Conservation (phyloP, 2,797 vertebrate genomes). For the Liasis olivaceus region DNA sequence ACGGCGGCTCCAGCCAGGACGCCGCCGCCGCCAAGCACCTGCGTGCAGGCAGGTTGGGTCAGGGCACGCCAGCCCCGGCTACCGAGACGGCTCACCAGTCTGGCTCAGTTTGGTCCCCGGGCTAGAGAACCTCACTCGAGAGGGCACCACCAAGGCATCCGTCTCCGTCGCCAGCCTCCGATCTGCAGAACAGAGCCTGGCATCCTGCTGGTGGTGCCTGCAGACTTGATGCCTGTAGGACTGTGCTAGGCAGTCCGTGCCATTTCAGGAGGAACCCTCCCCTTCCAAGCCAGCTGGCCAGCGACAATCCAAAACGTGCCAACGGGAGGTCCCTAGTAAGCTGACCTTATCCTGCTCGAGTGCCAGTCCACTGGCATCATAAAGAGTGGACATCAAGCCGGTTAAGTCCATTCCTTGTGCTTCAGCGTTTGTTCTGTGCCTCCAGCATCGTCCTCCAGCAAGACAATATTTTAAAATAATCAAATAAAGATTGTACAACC, state of each 20-base stretch:
- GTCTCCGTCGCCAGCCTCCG: neutral
- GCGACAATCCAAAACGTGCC: neutral
- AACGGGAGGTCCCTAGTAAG: neutral
- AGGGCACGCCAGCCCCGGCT: neutral
- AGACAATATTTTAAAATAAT: neutral
- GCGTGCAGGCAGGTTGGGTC: neutral
- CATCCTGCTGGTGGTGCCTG: neutral
- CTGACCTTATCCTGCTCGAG: neutral
- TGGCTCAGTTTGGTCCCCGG: neutral
- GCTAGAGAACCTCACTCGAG: neutral
- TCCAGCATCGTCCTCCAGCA: neutral
- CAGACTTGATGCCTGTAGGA: neutral
- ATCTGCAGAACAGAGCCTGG: neutral
- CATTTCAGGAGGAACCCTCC: neutral
- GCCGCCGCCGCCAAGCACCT: neutral
- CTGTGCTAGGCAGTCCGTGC: neutral
- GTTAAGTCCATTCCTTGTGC: no score
- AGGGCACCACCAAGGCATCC: neutral
- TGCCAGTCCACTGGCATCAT: neutral
- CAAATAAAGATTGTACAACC: neutral
- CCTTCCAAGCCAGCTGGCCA: neutral
- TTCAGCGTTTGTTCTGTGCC: neutral
- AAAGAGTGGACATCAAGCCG: neutral
- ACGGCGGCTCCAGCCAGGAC: neutral
- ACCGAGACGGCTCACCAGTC: neutral